Percentiles rank a stretch among this genome's conserved stretches.
Conservation (phyloP, 2,797 vertebrate genomes). For the Betta splendens region DNA sequence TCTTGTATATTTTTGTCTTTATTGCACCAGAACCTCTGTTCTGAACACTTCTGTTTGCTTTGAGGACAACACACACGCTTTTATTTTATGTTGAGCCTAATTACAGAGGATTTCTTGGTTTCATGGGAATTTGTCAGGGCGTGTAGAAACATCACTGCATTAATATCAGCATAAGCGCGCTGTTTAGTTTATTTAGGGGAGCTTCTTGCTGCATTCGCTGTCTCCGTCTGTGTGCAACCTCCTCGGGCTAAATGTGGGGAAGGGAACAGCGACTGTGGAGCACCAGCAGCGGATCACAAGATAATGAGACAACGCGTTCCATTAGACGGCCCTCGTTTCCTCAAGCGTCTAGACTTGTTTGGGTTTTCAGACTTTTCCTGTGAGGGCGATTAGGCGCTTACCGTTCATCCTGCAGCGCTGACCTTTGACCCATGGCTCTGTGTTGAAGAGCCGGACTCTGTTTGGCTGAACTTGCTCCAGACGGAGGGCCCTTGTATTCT, state of each 20-base stretch:
- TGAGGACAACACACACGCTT: not conserved
- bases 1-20: conserved; percentile 4
- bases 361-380: too few species aligned
- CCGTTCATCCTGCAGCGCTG: conserved; percentile 85
- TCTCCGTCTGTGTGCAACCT: not conserved
- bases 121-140: not conserved
- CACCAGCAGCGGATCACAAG: not conserved
- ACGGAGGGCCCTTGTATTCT: conserved; percentile 95
- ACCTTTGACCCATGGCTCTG: conserved; percentile 81
- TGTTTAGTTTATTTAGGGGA: conserved; percentile 8
- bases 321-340: too few species aligned
- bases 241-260: conserved; percentile 3
- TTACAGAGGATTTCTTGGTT: conserved; percentile 7
- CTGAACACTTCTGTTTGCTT: not conserved
- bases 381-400: conserved; percentile 50
- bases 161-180: not conserved
- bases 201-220: not conserved
- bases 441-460: conserved; percentile 96
- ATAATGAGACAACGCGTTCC: not conserved
- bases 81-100: conserved; percentile 17
- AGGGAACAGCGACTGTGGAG: not conserved
- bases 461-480: conserved; percentile 92
- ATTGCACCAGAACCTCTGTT: not conserved
- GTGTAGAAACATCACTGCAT: not conserved
- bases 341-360: too few species aligned